Evolutionary conservation across 2,113 vertebrate species (phyloP), one percentile per base, ranked within the genome.

Genomic region (Chaetura pelagica): DNA sequence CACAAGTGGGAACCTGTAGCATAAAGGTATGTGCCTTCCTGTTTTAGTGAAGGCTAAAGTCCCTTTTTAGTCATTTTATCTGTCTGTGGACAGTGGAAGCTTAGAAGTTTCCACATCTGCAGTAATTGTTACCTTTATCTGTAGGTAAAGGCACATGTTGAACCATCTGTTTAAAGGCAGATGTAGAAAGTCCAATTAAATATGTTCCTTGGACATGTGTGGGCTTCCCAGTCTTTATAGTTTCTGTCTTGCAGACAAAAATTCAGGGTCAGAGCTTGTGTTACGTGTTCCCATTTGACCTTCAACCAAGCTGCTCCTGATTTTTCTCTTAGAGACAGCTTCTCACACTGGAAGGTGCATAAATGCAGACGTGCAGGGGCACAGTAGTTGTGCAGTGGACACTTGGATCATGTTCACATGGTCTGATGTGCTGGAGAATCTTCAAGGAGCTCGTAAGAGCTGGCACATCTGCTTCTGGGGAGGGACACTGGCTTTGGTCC

Each of bases 381-480:
- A 34, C 23, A 12, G 1, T 5, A 8, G 32, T 23, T 62, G 32
- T 34, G 22, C 27, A 11, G 4, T 9, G 52, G 32, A 30, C 66
- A 5, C 32, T 11, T 57, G 11, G 24, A 6, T 68, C 38, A 6
- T 16, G 32, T 38, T 68, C 4, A 12, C 0, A 0, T 2, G 10
- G 12, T 57, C 66, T 79, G 27, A 10, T 29, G 30, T 69, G 35
- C 48, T 93, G 69, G 29, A 83, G 35, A 62, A 24, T 46, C 27
- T 35, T 29, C 6, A 29, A 44, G 49, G 46, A 87, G 64, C 64
- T 58, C 18, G 0, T 20, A 55, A 34, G 49, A 29, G 29, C 40
- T 35, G 44, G n/a, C 48, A 6, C 1, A 1, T 29, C 51, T 77
- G 42, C 66, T 27, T 12, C 67, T 63, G 4, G 29, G 42, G 17